Evolutionary conservation across 2,888 invertebrate genomes (phyloP), one percentile per base, ranked within the genome.

Genomic region (Ametastegia equiseti): DNA sequence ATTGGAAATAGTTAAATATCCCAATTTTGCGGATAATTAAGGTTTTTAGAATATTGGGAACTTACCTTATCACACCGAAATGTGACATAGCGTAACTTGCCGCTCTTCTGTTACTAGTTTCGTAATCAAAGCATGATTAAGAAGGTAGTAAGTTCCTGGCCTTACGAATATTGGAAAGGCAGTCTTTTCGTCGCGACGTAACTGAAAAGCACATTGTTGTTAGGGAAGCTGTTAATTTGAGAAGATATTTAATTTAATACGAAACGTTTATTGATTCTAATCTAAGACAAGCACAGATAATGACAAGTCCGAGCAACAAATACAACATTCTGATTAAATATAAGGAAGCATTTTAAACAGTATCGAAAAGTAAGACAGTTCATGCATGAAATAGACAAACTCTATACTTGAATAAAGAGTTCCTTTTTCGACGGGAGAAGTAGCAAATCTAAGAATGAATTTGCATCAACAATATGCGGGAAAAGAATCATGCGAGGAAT

Each of bases 201-300:
- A 75, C 75, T 75, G 75, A 75, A 75, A 75, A 50, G 75, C 75
- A 75, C 33, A 75, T 75, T 30, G 27, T 50, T 50, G 54, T 75
- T 75, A 54, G 15, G 36, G n/a, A 54, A 75, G 75, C 71, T 15
- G 47, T 71, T 71, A 47, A 47, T 71, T 30, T n/a, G 7, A 30
- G 30, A 15, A 13, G 4, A 27, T 23, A 45, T 71, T n/a, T 45
- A 23, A 11, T 1, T 67, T 11, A 23, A 60, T n/a, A 67, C 11
- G 27, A 42, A 67, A 39, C 39, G 36, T 19, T 39, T 39, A n/a
- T 11, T 23, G 7, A 67, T 19, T 67, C 19, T n/a, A 67, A 33
- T 15, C n/a, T n/a, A 15, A 54, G 15, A 54, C 19, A 54, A n/a
- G 39, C 19, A 39, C 39, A 27, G 60, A 30, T 54, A 54, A 60